Evolutionary conservation across 2,888 invertebrate species (phyloP).

Genomic region (Cataglyphis albicans): DNA sequence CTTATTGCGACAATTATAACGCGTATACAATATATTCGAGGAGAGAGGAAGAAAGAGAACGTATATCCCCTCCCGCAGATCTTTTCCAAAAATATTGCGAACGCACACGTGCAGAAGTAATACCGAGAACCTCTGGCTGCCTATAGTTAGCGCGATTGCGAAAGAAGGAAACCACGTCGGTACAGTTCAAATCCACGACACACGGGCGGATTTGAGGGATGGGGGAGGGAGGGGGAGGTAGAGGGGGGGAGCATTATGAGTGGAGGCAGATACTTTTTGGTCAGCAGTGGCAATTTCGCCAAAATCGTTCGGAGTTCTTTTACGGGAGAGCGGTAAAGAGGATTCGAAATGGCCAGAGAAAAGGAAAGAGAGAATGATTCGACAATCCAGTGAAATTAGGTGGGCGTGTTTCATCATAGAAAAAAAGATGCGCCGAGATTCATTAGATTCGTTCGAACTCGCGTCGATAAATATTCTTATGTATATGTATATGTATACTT

Average conservation of each 20-base stretch:
- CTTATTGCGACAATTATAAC: not conserved
- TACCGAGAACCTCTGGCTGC: not conserved
- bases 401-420: conserved; percentile 67
- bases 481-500: conserved; percentile 40
- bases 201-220: conserved; percentile 23
- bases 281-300: conserved; percentile 72
- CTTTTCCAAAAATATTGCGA: not conserved
- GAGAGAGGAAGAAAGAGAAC: not conserved
- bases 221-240: too few relatives aligned
- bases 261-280: conserved; percentile 70
- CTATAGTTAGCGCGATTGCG: conserved; percentile 59
- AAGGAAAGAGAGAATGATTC: conserved; percentile 55
- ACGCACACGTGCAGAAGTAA: not conserved
- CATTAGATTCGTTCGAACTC: conserved; percentile 63
- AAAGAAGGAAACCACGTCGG: conserved; percentile 49
- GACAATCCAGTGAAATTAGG: conserved; percentile 70
- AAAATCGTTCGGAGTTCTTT: conserved; percentile 64
- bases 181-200: conserved; percentile 49
- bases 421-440: conserved; percentile 59
- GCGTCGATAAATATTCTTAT: conserved; percentile 66
- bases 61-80: not conserved
- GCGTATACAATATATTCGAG: not conserved
- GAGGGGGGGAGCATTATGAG: not conserved
- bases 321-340: conserved; percentile 41
- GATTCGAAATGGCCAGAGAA: conserved; percentile 25